Evolutionary conservation across 2,888 invertebrate species (phyloP).

Genomic region (Pseudococcus viburni): DNA sequence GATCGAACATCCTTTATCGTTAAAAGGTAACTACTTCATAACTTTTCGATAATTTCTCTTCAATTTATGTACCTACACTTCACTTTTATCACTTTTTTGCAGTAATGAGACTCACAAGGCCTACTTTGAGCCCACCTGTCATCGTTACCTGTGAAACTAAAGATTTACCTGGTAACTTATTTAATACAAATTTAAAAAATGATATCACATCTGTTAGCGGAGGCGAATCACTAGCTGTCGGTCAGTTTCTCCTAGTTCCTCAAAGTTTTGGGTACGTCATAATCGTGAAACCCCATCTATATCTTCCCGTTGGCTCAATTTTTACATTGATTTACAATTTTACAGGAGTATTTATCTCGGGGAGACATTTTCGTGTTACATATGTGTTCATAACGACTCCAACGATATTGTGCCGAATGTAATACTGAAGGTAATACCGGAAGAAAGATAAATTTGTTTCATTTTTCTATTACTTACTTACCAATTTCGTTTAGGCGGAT

Average conservation of each 20-base stretch:
- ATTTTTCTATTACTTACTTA: slow-evolving; percentile 16
- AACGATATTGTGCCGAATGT: slow-evolving; percentile 87
- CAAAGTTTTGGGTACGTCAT: slow-evolving; percentile 89
- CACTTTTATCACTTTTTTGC: slow-evolving; percentile 69
- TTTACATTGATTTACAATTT: slow-evolving; percentile 63
- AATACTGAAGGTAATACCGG: slow-evolving; percentile 79
- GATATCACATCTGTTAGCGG: slow-evolving; percentile 88
- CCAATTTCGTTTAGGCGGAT: slow-evolving; percentile 79
- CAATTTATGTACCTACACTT: background rate
- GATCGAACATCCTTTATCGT: slow-evolving; percentile 76
- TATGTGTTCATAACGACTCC: slow-evolving; percentile 97
- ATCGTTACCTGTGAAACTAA: slow-evolving; percentile 88
- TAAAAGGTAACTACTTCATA: slow-evolving; percentile 73
- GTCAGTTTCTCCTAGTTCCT: slow-evolving; percentile 92
- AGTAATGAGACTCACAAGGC: slow-evolving; percentile 96
- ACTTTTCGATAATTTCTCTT: background rate
- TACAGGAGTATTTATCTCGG: slow-evolving; percentile 93
- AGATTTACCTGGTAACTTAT: slow-evolving; percentile 86
- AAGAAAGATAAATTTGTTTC: background rate
- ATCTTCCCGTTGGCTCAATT: background rate
- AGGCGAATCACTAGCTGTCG: slow-evolving; percentile 86
- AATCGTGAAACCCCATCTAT: background rate
- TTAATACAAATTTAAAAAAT: slow-evolving; percentile 83
- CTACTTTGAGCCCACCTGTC: slow-evolving; percentile 86
- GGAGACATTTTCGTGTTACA: slow-evolving; percentile 97